A percentile compares a stretch with the other conserved stretches of the same genome.
These are phyloP conservation scores for Equus quagga DNA, from an alignment of 2,113 vertebrate species.

Conservation along the genomic window DNA sequence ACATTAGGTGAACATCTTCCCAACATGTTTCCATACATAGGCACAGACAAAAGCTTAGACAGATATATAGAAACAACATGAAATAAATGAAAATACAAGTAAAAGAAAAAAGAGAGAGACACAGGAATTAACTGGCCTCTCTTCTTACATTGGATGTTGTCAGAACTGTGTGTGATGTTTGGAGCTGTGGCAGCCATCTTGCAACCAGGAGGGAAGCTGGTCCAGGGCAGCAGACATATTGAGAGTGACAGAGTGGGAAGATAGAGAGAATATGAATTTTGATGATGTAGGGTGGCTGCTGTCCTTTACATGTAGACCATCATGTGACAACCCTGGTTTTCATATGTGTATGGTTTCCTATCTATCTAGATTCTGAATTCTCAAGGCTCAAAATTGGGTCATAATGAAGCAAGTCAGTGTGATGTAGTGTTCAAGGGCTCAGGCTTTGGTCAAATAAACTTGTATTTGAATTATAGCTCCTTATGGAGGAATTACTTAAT, in stretches of 20 bases:
- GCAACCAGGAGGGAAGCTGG: not conserved
- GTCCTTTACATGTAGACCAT: not conserved
- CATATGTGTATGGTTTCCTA: not conserved
- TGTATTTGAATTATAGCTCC: not conserved
- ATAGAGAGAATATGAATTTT: not conserved
- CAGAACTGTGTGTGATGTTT: not conserved
- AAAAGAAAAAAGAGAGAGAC: not conserved
- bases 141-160: not conserved
- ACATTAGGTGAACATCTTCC: not conserved
- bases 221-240: not conserved
- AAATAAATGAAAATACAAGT: not conserved
- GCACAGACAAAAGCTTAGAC: not conserved
- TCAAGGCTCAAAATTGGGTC: not conserved
- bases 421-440: not conserved
- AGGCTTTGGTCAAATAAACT: not conserved
- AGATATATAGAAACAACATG: not conserved
- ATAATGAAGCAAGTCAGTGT: constrained; percentile 4
- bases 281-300: not conserved
- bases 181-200: not conserved
- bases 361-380: not conserved
- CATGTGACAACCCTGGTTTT: not conserved
- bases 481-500: not conserved
- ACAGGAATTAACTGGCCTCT: not conserved
- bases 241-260: not conserved
- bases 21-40: not conserved